phyloP scores from a whole-genome alignment of 1,140 invertebrate species.

The Ephestia elutella region DNA sequence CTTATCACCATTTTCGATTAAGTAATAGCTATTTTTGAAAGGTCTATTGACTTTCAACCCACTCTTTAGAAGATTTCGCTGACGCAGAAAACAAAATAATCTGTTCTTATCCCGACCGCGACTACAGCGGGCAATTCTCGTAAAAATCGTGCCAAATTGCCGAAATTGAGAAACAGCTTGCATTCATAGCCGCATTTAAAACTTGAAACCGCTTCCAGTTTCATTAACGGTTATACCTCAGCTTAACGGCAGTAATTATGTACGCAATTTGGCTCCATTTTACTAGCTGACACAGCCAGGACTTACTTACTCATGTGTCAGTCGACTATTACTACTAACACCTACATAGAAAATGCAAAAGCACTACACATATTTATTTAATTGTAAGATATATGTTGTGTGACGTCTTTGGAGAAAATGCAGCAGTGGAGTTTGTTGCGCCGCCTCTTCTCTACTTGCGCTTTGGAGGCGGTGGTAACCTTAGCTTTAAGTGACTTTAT shows the following conservation, averaged over 20 bases:
- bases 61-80: not conserved
- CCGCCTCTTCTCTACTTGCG: too few species aligned
- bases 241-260: conserved; percentile 58
- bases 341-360: too few species aligned
- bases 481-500: too few species aligned
- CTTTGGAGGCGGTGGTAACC: too few species aligned
- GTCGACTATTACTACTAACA: not conserved
- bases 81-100: not conserved
- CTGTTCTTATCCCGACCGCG: not conserved
- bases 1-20: too few species aligned
- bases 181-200: conserved; percentile 64
- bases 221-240: conserved; percentile 67
- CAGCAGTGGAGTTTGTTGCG: too few species aligned
- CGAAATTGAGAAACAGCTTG: conserved; percentile 66
- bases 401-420: too few species aligned
- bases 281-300: conserved; percentile 18
- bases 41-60: not conserved
- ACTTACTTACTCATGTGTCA: not conserved
- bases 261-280: conserved; percentile 52
- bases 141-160: conserved; percentile 37
- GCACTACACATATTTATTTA: too few species aligned
- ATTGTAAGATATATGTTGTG: too few species aligned
- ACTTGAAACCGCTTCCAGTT: conserved; percentile 64
- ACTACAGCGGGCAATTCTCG: not conserved
- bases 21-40: too few species aligned